Percentiles rank a stretch among this genome's conserved stretches.
Evolutionary conservation across 1,140 invertebrate species (phyloP).

Genomic region (Drosophila kanapiae): DNA sequence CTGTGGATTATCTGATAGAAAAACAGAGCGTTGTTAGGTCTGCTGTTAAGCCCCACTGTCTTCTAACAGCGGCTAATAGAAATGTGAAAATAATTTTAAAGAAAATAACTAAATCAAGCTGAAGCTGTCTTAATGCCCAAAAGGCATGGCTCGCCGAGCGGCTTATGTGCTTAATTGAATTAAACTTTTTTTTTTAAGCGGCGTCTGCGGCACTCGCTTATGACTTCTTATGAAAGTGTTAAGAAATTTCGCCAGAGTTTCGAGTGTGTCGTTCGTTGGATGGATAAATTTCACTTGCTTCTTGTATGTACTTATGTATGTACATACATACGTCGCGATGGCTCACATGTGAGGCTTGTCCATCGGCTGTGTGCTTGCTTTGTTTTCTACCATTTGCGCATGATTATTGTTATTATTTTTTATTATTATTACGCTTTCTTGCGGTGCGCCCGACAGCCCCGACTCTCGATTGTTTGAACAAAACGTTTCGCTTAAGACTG

Average conservation of each 20-base stretch:
- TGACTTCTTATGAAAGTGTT: slow-evolving; percentile 80
- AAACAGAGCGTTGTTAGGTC: no score
- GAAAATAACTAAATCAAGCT: slow-evolving; percentile 25
- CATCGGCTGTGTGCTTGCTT: slow-evolving; percentile 27
- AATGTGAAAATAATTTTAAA: background rate
- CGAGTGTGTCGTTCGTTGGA: slow-evolving; percentile 42
- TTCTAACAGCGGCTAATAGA: slow-evolving; percentile 15
- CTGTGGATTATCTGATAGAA: no score
- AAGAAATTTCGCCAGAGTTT: slow-evolving; percentile 70
- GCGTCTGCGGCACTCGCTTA: slow-evolving; percentile 14
- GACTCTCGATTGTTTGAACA: slow-evolving; percentile 57
- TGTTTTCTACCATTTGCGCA: slow-evolving; percentile 72
- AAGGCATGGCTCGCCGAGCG: slow-evolving; percentile 52
- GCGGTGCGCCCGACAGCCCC: slow-evolving; percentile 9
- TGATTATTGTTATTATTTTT: slow-evolving; percentile 60
- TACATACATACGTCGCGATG: slow-evolving; percentile 2
- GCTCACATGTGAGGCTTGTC: background rate
- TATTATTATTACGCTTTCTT: slow-evolving; percentile 75
- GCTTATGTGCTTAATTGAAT: slow-evolving; percentile 75
- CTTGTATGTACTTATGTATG: no score
- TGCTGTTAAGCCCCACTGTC: background rate
- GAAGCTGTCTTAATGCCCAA: slow-evolving; percentile 8
- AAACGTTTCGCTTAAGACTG: slow-evolving; percentile 43
- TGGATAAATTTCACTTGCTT: slow-evolving; percentile 72
- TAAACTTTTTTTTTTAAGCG: slow-evolving; percentile 31